Base-by-base conservation (phyloP, 2,888 invertebrate species). In the Drosophila bunnanda region DNA sequence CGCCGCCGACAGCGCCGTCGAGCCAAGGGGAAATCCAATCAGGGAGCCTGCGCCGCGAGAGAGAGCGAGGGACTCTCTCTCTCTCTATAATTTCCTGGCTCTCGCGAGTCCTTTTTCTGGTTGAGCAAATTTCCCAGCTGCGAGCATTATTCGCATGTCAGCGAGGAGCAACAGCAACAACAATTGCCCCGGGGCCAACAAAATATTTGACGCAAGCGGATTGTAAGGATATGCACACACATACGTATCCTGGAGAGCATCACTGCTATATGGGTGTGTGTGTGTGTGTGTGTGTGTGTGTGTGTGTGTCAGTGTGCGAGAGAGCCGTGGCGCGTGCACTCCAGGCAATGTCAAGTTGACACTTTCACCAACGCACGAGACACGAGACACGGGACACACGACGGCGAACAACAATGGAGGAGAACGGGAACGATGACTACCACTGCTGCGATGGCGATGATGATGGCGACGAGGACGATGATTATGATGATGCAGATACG, bases 271-370 rank as follows among this genome's bases (percentile, higher is more conserved):
- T n/a, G n/a, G n/a, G n/a, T n/a, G n/a, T n/a, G n/a, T n/a, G n/a
- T n/a, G n/a, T n/a, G 25, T 25, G 25, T 25, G 25, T 25, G 25
- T 28, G 36, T 32, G 38, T 17, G 43, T 41, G 39, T 53, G 39
- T 39, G 53, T 41, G 54, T 22, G 67, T 41, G 61, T 32, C 64
- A 50, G 77, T 5, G 46, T 71, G 78, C 76, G 78, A 76, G 76
- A 65, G 76, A 76, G 82, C 74, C 75, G 66, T 89, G 90, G 86
- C 89, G 90, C 85, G 90, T 89, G 87, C 85, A 90, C 80, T 85
- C 83, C 75, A 84, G 89, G 89, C 90, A 90, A 90, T 90, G 91
- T 90, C 90, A 91, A 91, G 90, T 90, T 91, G 89, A 89, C 87
- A 88, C 88, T 90, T 88, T 89, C 86, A 80, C 79, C 81, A 87